A percentile compares a stretch with the other conserved stretches of the same genome.
Evolutionary conservation across 2,888 invertebrate genomes (phyloP).

Genomic region (Candidula unifasciata): DNA sequence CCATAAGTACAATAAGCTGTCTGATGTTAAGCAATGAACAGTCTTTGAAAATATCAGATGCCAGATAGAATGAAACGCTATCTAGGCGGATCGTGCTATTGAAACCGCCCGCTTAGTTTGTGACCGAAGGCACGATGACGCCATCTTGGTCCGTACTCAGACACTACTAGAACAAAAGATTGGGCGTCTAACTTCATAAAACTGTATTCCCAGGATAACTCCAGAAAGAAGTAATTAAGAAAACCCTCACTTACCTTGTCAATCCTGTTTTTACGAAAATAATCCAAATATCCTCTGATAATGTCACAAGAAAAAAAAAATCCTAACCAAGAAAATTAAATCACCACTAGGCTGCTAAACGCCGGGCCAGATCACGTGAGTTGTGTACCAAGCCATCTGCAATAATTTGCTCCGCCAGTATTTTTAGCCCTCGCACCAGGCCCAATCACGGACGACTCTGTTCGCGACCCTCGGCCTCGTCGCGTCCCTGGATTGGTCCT

Average conservation of each 20-base stretch:
- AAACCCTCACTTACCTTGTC: constrained; percentile 27
- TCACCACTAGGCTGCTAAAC: constrained; percentile 37
- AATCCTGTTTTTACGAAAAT: background rate
- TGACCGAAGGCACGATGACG: constrained; percentile 42
- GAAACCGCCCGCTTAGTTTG: constrained; percentile 18
- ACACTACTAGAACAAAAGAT: constrained; percentile 27
- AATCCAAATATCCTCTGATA: constrained; percentile 20
- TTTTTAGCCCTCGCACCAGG: constrained; percentile 39
- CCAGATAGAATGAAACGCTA: background rate
- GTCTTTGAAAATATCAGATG: too few relatives aligned
- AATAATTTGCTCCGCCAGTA: constrained; percentile 43
- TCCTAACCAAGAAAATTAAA: constrained; percentile 38
- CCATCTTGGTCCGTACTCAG: constrained; percentile 50
- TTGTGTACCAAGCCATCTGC: constrained; percentile 40
- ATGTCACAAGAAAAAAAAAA: constrained; percentile 9
- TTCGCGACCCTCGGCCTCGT: constrained; percentile 35
- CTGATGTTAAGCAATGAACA: too few relatives aligned
- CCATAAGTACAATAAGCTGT: too few relatives aligned
- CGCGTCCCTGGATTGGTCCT: constrained; percentile 41
- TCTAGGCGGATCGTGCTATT: constrained; percentile 2
- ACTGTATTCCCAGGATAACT: too few relatives aligned
- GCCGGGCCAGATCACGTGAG: constrained; percentile 49
- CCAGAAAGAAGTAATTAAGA: background rate
- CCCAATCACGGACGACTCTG: constrained; percentile 43
- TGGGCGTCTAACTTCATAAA: background rate